phyloP scores from a whole-genome alignment of 1,140 invertebrate genomes.

The Ctenoplectra terminalis region DNA sequence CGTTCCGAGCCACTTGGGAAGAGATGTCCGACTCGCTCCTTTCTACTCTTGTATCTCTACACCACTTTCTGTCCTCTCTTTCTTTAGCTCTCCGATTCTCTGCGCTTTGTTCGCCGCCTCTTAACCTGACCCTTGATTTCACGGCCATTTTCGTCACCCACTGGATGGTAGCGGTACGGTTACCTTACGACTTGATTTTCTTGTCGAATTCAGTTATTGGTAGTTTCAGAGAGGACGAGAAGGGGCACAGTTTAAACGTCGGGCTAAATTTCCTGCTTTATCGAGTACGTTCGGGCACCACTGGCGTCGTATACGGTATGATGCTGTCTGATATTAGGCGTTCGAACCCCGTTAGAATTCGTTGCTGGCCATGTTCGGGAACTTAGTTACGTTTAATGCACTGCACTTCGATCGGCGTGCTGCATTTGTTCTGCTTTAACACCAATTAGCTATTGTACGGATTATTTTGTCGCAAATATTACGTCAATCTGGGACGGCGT shows the following conservation, averaged over 20 bases:
- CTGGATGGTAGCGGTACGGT: background rate
- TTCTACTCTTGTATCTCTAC: background rate
- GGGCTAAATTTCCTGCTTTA: background rate
- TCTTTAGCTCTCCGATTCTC: background rate
- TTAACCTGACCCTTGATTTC: conserved; percentile 12
- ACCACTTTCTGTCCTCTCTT: background rate
- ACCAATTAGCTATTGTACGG: background rate
- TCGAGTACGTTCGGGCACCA: background rate
- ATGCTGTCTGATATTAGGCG: background rate
- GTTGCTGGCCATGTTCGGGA: background rate
- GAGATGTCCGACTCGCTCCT: conserved; percentile 43
- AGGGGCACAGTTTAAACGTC: background rate
- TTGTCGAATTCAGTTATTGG: conserved; percentile 21
- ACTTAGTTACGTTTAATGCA: background rate
- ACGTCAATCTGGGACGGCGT: background rate
- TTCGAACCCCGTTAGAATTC: background rate
- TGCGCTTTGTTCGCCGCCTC: background rate
- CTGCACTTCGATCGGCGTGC: background rate
- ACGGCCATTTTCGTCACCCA: conserved; percentile 42
- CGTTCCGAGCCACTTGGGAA: conserved; percentile 46
- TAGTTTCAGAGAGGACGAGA: too few relatives aligned
- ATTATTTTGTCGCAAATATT: background rate
- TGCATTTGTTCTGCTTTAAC: background rate
- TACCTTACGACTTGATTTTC: conserved; percentile 47
- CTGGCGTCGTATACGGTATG: background rate